Base-by-base conservation (phyloP, 2,113 vertebrate genomes). In the Antennarius striatus region DNA sequence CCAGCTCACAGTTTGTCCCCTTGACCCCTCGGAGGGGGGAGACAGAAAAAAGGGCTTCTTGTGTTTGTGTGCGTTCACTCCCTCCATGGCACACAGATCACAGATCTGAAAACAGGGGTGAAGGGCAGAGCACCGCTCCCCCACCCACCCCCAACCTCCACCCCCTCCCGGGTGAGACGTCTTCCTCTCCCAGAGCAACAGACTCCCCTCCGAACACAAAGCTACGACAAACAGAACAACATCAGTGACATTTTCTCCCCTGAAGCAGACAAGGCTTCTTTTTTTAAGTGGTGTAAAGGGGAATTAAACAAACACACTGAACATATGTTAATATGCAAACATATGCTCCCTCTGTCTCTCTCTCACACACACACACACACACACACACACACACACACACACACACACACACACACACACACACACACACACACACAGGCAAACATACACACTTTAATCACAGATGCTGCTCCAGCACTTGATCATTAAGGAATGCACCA, bases 401-500 rank as follows among this genome's bases (percentile, higher is more conserved):
- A 87, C 76, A 86, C 76, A 78, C 73, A 71, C 57, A 11, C 57
- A 4, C 46, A 9, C 63, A 22, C 48, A 16, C 47, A 43, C 48
- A 53, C 53, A 51, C 43, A 47, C 74, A 66, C 67, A 73, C 61
- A 79, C 45, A 55, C 55, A 36, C 32, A 36, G 32, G 32, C 58
- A 73, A 56, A 74, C 68, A 72, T 54, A 32, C 70, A 61, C 77
- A 53, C 61, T 88, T 85, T 93, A 92, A 94, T 94, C 94, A 94
- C 95, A 96, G 95, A 96, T 95, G 95, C 95, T 94, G 92, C 93
- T 94, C 94, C 92, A 93, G 95, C 94, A 95, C 93, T 96, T 96
- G 95, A 97, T 96, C 96, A 94, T 95, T 96, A 95, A 96, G 96
- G 94, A 98, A 98, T 98, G 95, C 95, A 93, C 94, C 96, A 97